A percentile compares a stretch with the other conserved stretches of the same genome.
phyloP scores from a whole-genome alignment of 2,797 vertebrate genomes.

The Chelonia mydas region DNA sequence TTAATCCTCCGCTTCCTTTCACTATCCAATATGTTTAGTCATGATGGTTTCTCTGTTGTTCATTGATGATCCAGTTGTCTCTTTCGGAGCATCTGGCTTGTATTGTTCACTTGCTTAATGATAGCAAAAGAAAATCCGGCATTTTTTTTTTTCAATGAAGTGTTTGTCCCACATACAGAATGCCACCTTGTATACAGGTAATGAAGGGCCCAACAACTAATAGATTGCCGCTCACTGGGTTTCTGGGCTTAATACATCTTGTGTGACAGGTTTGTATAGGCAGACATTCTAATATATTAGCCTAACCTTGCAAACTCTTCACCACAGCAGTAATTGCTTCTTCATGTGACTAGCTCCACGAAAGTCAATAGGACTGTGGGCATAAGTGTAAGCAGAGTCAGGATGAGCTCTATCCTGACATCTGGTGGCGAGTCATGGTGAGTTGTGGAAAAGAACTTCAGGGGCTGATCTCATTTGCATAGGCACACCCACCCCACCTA shows the following conservation, averaged over 20 bases:
- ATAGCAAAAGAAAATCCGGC: not conserved
- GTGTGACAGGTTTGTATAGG: rapidly evolving
- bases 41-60: not conserved
- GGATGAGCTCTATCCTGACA: too few species aligned
- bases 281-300: not conserved
- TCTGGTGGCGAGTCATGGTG: too few species aligned
- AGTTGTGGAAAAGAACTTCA: too few species aligned
- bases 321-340: not conserved
- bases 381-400: not conserved
- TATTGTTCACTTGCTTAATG: constrained; percentile 32
- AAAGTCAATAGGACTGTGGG: not conserved
- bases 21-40: not conserved
- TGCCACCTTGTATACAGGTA: not conserved
- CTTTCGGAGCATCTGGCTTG: constrained; percentile 28
- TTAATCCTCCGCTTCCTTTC: constrained; percentile 45
- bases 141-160: not conserved
- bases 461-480: too few species aligned
- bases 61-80: not conserved
- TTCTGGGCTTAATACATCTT: not conserved
- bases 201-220: rapidly evolving
- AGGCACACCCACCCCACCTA: too few species aligned
- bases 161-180: constrained; percentile 7
- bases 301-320: not conserved
- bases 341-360: not conserved
- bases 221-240: rapidly evolving